These are phyloP conservation scores for Cyprinodon variegatus DNA, from an alignment of 2,113 vertebrate genomes.

Conservation along the genomic window DNA sequence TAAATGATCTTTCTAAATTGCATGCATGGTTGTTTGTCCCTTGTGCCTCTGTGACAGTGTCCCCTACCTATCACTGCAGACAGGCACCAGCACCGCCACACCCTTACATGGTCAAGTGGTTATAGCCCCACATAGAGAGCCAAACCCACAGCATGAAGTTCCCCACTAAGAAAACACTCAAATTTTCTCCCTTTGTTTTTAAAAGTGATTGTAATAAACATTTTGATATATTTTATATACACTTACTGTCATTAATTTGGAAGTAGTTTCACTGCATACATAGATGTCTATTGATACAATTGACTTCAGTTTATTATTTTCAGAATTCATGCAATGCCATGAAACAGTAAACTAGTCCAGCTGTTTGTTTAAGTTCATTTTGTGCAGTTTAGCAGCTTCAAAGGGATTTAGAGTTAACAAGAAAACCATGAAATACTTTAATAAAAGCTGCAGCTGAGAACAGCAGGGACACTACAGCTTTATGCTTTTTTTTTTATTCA, in stretches of 20 bases:
- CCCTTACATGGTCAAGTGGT: no score
- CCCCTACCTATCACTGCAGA: no score
- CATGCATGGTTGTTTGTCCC: no score
- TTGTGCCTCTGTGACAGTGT: no score
- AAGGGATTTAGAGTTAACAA: slow-evolving; percentile 56
- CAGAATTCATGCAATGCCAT: slow-evolving; percentile 16
- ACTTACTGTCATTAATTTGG: background rate
- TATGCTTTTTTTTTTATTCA: background rate
- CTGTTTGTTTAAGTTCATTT: slow-evolving; percentile 56
- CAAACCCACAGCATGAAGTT: no score
- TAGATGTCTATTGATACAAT: background rate
- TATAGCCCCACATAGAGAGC: no score
- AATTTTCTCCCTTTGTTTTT: background rate
- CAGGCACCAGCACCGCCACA: no score
- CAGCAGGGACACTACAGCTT: slow-evolving; percentile 3
- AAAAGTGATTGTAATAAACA: background rate
- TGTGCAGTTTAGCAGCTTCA: slow-evolving; percentile 56
- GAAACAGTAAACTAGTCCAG: slow-evolving; percentile 48
- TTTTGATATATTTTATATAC: background rate
- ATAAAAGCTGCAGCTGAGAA: slow-evolving; percentile 48
- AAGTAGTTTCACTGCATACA: background rate
- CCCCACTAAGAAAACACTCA: background rate
- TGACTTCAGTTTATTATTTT: background rate
- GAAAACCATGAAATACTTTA: slow-evolving; percentile 56
- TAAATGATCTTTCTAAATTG: no score